Evolutionary conservation across 2,888 invertebrate species (phyloP), one percentile per base, ranked within the genome.

Genomic region (Diplolepis rosae): DNA sequence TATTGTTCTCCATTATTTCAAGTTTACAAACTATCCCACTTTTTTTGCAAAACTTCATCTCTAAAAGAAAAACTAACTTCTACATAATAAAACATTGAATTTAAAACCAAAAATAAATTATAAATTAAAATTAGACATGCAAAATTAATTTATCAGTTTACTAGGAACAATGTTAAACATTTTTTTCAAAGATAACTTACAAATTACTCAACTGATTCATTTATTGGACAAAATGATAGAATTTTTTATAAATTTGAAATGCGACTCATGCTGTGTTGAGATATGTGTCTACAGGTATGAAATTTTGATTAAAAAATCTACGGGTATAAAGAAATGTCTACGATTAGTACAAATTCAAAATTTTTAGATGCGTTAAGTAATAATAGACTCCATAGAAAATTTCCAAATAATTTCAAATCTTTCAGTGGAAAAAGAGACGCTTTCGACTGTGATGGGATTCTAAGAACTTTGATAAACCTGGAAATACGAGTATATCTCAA

Each of bases 241-340:
- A 48, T 48, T 48, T 7, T 22, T 9, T 22, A 15, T 48, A 0
- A 11, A 22, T 48, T 11, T 22, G 22, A 48, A 48, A 22, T 22
- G 22, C 22, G 48, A 48, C 18, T 48, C 61, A 61, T 61, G 61
- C 39, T 42, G 39, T 24, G n/a, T 61, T 42, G 13, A 27, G n/a
- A 7, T 39, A 22, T 39, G 0, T 15, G 15, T 27, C 61, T 42
- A 61, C 61, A 4, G 39, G 39, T 24, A 61, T n/a, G 39, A 24
- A 61, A 61, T 22, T 39, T 24, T 61, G n/a, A 35, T 61, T 27
- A 6, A 24, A 24, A 39, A 61, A 39, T 39, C 61, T 61, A 61
- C 61, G n/a, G 24, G 24, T 22, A 61, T 18, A 24, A 13, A 52
- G 1, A 27, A 24, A 27, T 61, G 3, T 39, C 56, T 35, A 18